These are phyloP conservation scores for Anableps anableps DNA, from an alignment of 2,797 vertebrate genomes.

Conservation along the genomic window DNA sequence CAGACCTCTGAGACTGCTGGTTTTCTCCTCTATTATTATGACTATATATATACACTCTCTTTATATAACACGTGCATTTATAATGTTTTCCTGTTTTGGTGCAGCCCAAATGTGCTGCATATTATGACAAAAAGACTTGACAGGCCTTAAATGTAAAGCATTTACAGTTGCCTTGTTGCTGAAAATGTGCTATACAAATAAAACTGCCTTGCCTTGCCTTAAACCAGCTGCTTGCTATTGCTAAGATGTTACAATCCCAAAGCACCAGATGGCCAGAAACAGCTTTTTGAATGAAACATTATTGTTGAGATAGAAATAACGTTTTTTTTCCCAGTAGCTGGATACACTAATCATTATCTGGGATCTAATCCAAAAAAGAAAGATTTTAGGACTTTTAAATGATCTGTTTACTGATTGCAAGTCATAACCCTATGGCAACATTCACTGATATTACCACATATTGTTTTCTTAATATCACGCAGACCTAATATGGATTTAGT, in stretches of 20 bases:
- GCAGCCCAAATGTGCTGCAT: slow-evolving; percentile 36
- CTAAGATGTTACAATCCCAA: too few relatives aligned
- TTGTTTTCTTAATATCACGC: too few relatives aligned
- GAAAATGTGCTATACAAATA: not conserved
- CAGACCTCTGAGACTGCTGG: slow-evolving; percentile 64
- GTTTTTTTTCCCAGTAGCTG: not conserved
- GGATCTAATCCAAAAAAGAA: not conserved
- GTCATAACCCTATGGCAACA: not conserved
- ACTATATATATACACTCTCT: slow-evolving; percentile 71
- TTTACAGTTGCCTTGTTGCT: not conserved
- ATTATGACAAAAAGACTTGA: slow-evolving; percentile 2
- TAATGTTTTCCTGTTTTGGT: slow-evolving; percentile 39
- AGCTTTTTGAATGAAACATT: not conserved
- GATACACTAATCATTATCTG: not conserved
- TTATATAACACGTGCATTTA: slow-evolving; percentile 60
- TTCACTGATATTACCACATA: too few relatives aligned
- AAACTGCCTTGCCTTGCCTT: not conserved
- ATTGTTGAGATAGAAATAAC: not conserved
- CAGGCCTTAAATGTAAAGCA: not conserved
- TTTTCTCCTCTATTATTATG: slow-evolving; percentile 74
- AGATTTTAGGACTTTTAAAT: not conserved
- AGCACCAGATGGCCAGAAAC: not conserved
- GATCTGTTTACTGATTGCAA: not conserved
- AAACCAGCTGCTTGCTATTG: not conserved
- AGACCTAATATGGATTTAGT: too few relatives aligned